Evolutionary conservation across 1,140 invertebrate genomes (phyloP).

Genomic region (Radopholus similis): DNA sequence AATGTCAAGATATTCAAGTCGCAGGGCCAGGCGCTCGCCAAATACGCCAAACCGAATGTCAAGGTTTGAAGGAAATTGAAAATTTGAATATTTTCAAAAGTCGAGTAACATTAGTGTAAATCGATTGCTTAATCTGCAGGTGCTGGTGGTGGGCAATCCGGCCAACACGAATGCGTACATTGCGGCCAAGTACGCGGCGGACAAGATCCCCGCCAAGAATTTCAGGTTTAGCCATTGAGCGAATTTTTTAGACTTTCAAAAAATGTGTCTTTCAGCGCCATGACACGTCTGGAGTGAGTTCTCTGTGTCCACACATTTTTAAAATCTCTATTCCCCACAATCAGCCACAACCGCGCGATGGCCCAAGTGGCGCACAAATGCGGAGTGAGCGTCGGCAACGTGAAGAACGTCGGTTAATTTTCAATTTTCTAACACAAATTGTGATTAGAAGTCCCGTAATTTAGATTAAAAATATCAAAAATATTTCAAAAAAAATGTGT

Average conservation of each 20-base stretch:
- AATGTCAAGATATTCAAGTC: slow-evolving; percentile 98
- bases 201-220: slow-evolving; percentile 90
- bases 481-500: no score
- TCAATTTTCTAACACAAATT: no score
- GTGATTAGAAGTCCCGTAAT: no score
- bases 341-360: slow-evolving; percentile 89
- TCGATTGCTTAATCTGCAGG: slow-evolving; percentile 56
- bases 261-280: slow-evolving; percentile 67
- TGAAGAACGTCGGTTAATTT: no score
- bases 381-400: slow-evolving; percentile 69
- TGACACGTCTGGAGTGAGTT: slow-evolving; percentile 97
- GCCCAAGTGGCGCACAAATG: slow-evolving; percentile 69
- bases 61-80: slow-evolving; percentile 77
- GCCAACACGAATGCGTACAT: slow-evolving; percentile 98
- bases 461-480: no score
- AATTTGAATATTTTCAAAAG: not conserved
- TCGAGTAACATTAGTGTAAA: not conserved
- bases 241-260: slow-evolving; percentile 3
- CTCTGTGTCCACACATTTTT: no score
- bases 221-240: slow-evolving; percentile 66
- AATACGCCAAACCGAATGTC: slow-evolving; percentile 86
- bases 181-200: slow-evolving; percentile 84
- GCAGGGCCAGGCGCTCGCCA: slow-evolving; percentile 83
- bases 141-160: slow-evolving; percentile 94
- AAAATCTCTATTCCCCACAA: no score